Percentiles rank a stretch among this genome's conserved stretches.
These are phyloP conservation scores for Prunella strophiata DNA, from an alignment of 2,797 vertebrate genomes.

Conservation along the genomic window DNA sequence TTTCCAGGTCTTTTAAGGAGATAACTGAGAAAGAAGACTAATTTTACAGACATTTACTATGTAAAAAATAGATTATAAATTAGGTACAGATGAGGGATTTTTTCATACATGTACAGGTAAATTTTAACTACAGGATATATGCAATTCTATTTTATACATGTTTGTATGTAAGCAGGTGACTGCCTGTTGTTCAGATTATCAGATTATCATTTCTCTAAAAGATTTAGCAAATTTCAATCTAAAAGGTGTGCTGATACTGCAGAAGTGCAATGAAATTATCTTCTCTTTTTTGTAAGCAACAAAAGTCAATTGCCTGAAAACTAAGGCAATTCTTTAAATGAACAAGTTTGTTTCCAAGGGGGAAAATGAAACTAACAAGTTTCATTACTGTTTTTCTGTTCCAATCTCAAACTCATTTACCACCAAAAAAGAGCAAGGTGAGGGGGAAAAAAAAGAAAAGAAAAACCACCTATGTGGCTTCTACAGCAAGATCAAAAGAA, in stretches of 20 bases:
- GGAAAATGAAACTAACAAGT: background rate
- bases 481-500: background rate
- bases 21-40: background rate
- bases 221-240: background rate
- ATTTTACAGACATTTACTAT: background rate
- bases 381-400: background rate
- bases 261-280: background rate
- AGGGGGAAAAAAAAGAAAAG: fast-evolving
- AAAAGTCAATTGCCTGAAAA: background rate
- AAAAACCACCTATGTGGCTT: background rate
- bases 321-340: background rate
- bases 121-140: background rate
- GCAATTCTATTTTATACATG: background rate
- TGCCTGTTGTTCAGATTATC: background rate
- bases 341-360: background rate
- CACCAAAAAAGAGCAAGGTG: background rate
- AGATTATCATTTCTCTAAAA: background rate
- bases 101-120: background rate
- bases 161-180: background rate
- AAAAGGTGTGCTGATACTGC: background rate
- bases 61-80: background rate
- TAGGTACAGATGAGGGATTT: background rate
- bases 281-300: background rate
- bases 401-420: background rate
- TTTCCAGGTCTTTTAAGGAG: background rate